Conservation (phyloP, 2,113 vertebrate genomes). For the Ceratotherium simum region DNA sequence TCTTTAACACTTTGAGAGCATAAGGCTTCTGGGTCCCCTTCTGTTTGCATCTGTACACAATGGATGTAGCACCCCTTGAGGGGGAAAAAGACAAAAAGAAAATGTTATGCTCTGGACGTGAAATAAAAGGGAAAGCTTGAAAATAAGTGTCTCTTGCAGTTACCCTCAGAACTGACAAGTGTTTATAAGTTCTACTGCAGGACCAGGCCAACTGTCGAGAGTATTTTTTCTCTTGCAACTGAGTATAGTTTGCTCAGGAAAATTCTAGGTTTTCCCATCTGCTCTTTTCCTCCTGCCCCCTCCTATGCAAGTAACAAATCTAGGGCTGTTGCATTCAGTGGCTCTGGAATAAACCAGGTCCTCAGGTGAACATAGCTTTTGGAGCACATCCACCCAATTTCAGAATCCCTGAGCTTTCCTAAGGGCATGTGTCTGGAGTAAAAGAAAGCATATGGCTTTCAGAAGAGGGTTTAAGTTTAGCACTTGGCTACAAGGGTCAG, state of each 20-base stretch:
- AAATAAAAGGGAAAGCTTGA: constrained; percentile 21
- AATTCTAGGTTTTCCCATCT: not conserved
- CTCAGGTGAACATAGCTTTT: not conserved
- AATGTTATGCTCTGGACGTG: constrained; percentile 69
- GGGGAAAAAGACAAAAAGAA: constrained; percentile 77
- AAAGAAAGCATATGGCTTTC: not conserved
- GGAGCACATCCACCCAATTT: not conserved
- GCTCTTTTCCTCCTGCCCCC: not conserved
- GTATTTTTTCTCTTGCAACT: not conserved
- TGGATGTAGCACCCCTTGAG: constrained; percentile 93
- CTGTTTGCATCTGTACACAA: constrained; percentile 94
- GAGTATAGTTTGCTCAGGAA: not conserved
- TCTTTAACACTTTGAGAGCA: constrained; percentile 94
- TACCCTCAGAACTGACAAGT: not conserved
- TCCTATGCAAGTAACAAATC: not conserved
- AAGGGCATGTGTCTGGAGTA: not conserved
- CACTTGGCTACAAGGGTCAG: not conserved
- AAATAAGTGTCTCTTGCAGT: constrained; percentile 27
- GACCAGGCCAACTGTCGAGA: not conserved
- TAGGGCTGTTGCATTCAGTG: not conserved
- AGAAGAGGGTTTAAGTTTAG: not conserved
- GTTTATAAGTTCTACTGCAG: not conserved
- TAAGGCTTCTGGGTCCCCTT: constrained; percentile 94
- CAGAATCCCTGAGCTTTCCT: not conserved
- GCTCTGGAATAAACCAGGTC: not conserved